Conservation (phyloP, 2,888 invertebrate species). For the Nasonovia ribisnigri region DNA sequence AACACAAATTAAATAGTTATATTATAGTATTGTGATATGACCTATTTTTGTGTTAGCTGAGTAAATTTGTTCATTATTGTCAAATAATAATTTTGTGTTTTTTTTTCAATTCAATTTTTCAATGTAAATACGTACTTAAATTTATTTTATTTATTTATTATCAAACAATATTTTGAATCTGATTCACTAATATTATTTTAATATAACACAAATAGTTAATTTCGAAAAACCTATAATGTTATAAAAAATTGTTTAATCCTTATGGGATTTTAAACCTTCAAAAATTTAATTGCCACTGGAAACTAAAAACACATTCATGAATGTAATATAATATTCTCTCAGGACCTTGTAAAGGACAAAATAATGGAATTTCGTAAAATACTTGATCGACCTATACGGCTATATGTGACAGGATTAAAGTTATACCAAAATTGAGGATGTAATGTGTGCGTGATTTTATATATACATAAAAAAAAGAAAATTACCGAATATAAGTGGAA, state of each 20-base stretch:
- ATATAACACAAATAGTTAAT: neutral
- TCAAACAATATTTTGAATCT: neutral
- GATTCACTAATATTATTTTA: neutral
- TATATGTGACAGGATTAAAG: neutral
- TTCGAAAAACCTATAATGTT: neutral
- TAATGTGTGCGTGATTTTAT: neutral
- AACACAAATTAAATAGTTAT: neutral
- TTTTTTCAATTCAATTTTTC: neutral
- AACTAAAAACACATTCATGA: neutral
- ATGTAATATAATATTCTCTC: neutral
- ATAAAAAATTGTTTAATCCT: neutral
- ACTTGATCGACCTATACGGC: neutral
- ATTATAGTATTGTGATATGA: neutral
- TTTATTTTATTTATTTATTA: neutral
- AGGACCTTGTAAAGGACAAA: neutral
- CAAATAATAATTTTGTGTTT: neutral
- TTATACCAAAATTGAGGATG: neutral
- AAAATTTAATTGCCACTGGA: neutral
- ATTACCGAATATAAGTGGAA: constrained; percentile 9
- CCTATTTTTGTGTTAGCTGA: neutral
- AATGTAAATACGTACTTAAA: neutral
- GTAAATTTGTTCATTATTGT: neutral
- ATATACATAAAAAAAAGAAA: neutral
- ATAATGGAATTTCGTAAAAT: constrained; percentile 32
- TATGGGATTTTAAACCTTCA: neutral